These are phyloP conservation scores for Limnodromus scolopaceus DNA, from an alignment of 2,797 vertebrate genomes.

Conservation along the genomic window DNA sequence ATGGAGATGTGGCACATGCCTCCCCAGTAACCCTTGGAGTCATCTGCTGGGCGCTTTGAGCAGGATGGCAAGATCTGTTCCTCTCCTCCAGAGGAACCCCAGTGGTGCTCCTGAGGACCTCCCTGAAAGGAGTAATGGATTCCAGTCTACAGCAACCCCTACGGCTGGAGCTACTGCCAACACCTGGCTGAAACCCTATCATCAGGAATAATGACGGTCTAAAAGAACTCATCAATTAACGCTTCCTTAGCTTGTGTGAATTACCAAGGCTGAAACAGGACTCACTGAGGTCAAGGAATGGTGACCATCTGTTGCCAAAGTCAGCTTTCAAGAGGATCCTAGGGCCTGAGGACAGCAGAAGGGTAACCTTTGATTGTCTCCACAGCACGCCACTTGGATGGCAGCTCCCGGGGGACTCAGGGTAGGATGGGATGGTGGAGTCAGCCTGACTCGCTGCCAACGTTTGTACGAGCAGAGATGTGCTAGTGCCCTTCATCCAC, in stretches of 20 bases:
- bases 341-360: background rate
- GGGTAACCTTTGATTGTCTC: background rate
- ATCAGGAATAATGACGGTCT: background rate
- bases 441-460: background rate
- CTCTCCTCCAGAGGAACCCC: background rate
- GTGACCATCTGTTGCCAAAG: background rate
- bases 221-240: background rate
- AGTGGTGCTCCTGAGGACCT: background rate
- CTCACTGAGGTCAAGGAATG: background rate
- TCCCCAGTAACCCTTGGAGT: background rate
- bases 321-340: background rate
- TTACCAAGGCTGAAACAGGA: background rate
- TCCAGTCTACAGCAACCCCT: background rate
- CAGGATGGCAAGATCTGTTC: background rate
- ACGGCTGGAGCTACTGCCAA: background rate
- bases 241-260: background rate
- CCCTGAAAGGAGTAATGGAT: background rate
- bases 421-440: fast-evolving
- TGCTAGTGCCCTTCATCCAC: background rate
- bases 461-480: background rate
- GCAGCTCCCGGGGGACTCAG: background rate
- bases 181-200: background rate
- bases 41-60: background rate
- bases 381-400: fast-evolving
- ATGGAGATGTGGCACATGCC: background rate